Evolutionary conservation across 2,797 vertebrate genomes (phyloP).

Genomic region (Remorina albescens): DNA sequence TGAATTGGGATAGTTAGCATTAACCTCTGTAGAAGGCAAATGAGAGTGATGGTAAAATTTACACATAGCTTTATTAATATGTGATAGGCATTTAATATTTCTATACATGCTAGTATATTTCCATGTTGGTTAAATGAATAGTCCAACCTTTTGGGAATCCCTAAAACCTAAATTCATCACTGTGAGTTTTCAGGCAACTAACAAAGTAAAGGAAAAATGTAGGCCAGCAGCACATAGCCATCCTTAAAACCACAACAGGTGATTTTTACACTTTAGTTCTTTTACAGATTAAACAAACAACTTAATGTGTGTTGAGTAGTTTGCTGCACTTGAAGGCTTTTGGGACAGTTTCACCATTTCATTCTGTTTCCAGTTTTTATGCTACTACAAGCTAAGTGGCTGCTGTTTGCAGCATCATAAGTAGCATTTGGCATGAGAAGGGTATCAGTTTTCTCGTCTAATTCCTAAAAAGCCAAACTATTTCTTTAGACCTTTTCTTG

Average conservation of each 20-base stretch:
- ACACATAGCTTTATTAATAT: not conserved
- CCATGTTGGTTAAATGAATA: not conserved
- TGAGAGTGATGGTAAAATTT: no score
- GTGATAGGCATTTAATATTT: not conserved
- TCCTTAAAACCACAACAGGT: not conserved
- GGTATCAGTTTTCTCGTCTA: not conserved
- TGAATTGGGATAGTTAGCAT: no score
- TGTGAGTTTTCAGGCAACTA: slow-evolving; percentile 1
- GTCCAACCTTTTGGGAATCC: slow-evolving; percentile 2
- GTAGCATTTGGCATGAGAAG: not conserved
- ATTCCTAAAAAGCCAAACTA: not conserved
- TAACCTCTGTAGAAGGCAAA: no score
- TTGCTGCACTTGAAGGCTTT: no score
- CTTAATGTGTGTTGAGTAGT: no score
- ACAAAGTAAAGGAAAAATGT: no score
- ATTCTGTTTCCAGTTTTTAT: not conserved
- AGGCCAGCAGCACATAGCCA: not conserved
- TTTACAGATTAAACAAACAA: slow-evolving; percentile 6
- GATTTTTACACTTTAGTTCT: not conserved
- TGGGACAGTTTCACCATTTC: not conserved
- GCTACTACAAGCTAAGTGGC: not conserved
- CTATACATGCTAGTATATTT: not conserved
- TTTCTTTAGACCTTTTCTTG: not conserved
- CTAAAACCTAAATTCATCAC: not conserved
- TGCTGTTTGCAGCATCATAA: slow-evolving; percentile 1